Conservation (phyloP, 2,797 vertebrate species). For the Peromyscus aztecus region DNA sequence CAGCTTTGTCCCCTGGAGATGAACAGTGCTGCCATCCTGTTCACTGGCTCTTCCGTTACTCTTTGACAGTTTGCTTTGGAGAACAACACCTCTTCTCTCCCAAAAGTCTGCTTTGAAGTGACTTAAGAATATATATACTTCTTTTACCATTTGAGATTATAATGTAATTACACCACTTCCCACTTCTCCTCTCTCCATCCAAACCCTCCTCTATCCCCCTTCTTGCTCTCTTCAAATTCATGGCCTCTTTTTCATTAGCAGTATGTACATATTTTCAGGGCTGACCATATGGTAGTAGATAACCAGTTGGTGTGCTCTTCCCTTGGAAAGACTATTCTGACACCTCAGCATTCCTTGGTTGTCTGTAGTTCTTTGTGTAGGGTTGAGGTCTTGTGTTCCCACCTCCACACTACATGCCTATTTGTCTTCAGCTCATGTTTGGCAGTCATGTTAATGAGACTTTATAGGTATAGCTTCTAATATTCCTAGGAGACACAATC, state of each 20-base stretch:
- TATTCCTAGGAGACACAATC: background rate
- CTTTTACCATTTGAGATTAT: background rate
- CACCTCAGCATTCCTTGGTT: background rate
- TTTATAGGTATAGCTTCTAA: background rate
- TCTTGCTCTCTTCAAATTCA: background rate
- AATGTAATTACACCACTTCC: background rate
- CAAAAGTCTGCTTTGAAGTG: slow-evolving; percentile 59
- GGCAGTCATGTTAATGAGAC: background rate
- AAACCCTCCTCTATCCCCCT: background rate
- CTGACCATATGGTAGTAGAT: background rate
- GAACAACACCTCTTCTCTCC: slow-evolving; percentile 49
- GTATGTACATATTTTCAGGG: background rate
- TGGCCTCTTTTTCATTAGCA: background rate
- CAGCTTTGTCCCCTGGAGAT: slow-evolving; percentile 62
- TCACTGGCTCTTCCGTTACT: slow-evolving; percentile 65
- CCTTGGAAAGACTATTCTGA: background rate
- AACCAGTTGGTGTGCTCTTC: background rate
- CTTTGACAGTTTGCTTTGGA: slow-evolving; percentile 73
- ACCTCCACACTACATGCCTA: background rate
- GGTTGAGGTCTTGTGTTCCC: background rate
- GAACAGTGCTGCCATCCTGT: slow-evolving; percentile 43
- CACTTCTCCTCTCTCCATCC: background rate
- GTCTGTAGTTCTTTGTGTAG: background rate
- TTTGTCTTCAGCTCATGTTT: background rate
- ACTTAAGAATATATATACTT: background rate